These are phyloP conservation scores for Agrenia bidenticulata DNA, from an alignment of 2,888 invertebrate genomes.

Conservation along the genomic window DNA sequence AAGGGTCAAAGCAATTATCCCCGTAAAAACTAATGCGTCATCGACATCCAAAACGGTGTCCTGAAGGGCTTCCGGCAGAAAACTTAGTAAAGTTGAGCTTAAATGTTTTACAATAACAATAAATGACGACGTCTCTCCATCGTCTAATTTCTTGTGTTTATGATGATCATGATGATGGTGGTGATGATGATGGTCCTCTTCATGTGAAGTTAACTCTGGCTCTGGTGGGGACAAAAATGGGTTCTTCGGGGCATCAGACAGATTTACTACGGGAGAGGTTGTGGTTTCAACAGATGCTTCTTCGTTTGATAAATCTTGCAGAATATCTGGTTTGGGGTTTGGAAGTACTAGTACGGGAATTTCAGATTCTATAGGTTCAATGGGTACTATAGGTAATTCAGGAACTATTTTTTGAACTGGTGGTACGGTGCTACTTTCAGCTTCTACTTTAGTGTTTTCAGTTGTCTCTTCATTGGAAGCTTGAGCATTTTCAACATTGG, in stretches of 20 bases:
- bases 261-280: neutral
- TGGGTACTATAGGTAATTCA: too few species aligned
- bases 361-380: too few species aligned
- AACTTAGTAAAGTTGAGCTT: conserved; percentile 47
- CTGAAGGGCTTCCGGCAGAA: conserved; percentile 52
- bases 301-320: too few species aligned
- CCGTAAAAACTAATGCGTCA: conserved; percentile 51
- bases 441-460: too few species aligned
- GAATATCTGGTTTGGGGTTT: too few species aligned
- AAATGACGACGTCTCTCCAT: conserved; percentile 36
- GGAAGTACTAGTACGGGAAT: too few species aligned
- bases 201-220: neutral
- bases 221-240: neutral
- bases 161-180: conserved; percentile 30
- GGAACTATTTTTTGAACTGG: too few species aligned
- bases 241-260: neutral
- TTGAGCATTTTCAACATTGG: too few species aligned
- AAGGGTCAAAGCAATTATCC: conserved; percentile 51
- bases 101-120: conserved; percentile 48
- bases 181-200: conserved; percentile 20
- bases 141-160: conserved; percentile 17
- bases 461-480: too few species aligned
- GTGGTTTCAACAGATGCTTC: neutral
- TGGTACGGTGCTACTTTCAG: too few species aligned
- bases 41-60: conserved; percentile 52